A percentile compares a stretch with the other conserved stretches of the same genome.
phyloP scores from a whole-genome alignment of 2,888 invertebrate species.

The Apamea anceps region DNA sequence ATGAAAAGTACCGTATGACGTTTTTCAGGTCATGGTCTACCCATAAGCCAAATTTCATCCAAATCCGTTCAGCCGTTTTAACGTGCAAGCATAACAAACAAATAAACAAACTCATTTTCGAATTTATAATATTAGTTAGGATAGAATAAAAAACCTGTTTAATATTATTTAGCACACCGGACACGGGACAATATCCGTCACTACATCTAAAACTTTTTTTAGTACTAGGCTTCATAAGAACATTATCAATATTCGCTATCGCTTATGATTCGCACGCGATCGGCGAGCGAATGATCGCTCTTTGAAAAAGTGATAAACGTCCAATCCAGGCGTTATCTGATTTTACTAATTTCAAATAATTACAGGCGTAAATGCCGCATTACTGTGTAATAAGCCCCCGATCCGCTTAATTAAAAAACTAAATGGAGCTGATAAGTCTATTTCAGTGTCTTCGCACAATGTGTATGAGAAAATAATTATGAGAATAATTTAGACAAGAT shows the following conservation, averaged over 20 bases:
- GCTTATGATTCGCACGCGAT: slow-evolving; percentile 48
- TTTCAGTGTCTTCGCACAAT: slow-evolving; percentile 15
- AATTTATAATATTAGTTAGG: neutral
- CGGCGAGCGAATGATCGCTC: slow-evolving; percentile 59
- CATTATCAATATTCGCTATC: slow-evolving; percentile 37
- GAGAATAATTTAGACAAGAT: slow-evolving; percentile 25
- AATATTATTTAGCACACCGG: neutral
- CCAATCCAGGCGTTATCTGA: slow-evolving; percentile 67
- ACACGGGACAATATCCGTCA: neutral
- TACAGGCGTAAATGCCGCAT: slow-evolving; percentile 50
- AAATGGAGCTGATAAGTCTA: slow-evolving; percentile 39
- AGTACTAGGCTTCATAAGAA: slow-evolving; percentile 20
- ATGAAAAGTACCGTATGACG: too few relatives aligned
- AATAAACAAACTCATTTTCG: too few relatives aligned
- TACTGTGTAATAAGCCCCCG: slow-evolving; percentile 45
- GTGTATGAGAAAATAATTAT: slow-evolving; percentile 33
- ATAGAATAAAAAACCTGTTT: neutral
- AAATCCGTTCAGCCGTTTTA: too few relatives aligned
- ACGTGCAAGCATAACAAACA: too few relatives aligned
- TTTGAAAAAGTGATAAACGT: slow-evolving; percentile 69
- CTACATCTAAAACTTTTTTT: neutral
- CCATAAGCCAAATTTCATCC: too few relatives aligned
- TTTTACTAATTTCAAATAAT: slow-evolving; percentile 67
- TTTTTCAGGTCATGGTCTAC: too few relatives aligned
- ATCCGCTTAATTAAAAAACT: slow-evolving; percentile 55